Evolutionary conservation across 1,140 invertebrate species (phyloP), one percentile per base, ranked within the genome.

Genomic region (Caerostris darwini): DNA sequence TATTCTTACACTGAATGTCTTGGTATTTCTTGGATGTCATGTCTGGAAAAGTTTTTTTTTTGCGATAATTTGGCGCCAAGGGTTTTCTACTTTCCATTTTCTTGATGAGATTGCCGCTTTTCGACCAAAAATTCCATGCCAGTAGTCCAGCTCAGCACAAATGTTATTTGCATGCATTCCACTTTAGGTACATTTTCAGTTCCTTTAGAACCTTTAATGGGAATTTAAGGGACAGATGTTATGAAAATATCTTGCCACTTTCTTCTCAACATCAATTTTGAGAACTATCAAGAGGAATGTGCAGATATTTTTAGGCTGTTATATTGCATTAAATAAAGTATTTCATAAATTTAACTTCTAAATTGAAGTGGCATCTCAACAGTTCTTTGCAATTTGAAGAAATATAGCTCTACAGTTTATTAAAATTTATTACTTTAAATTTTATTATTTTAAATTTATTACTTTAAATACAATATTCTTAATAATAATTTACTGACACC

Each of bases 11-110:
- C 53, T 59, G 71, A 81, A 69, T 81, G 53, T 81, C 56, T 90
- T 90, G 59, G 89, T 81, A 81, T 90, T 90, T 69, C 34, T 58
- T 7, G 14, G 34, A 50, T 81, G 89, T 90, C 69, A 77, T 81
- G 89, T 90, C 89, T 90, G 56, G 14, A 90, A 81, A 90, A 77
- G 69, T 67, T 71, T 77, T 90, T 81, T 90, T 77, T 58, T 53
- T 34, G 69, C 69, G 71, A 90, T 90, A 90, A 90, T 90, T 90
- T 90, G 89, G 89, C 89, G 89, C 89, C 89, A 90, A 81, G 57
- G 57, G 54, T 59, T 90, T 90, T 69, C 69, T 81, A 58, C 69
- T 90, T 77, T 90, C 89, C 89, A 90, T 90, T 90, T 90, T 90
- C 89, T 81, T 90, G 89, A 90, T 90, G 67, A 90, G 89, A 90